Conservation (phyloP, 2,888 invertebrate species). For the Hirtodrosophila histrioides region DNA sequence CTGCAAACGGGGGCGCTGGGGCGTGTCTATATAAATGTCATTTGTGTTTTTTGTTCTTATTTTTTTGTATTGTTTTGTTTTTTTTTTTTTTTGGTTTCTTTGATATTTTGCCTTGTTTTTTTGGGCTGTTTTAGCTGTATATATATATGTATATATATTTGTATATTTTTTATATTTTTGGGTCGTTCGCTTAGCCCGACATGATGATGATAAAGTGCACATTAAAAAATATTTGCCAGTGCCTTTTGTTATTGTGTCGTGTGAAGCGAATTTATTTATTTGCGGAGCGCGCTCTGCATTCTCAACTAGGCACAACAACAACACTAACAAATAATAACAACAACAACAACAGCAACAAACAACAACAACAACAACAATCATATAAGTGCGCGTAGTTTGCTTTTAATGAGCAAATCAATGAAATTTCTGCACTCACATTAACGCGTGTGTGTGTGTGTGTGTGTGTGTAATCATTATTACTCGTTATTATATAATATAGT, state of each 20-base stretch:
- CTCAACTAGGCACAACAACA: constrained; percentile 24
- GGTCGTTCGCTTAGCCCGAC: constrained; percentile 53
- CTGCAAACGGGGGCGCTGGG: constrained; percentile 36
- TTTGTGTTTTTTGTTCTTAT: constrained; percentile 44
- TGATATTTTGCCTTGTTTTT: constrained; percentile 25
- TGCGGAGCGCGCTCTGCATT: constrained; percentile 55
- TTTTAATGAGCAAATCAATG: constrained; percentile 51
- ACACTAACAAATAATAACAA: not conserved
- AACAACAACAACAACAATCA: constrained; percentile 1
- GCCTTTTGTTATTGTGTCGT: constrained; percentile 46
- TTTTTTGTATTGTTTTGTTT: constrained; percentile 16
- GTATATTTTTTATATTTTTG: constrained; percentile 21
- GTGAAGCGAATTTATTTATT: constrained; percentile 59
- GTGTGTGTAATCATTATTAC: constrained; percentile 70
- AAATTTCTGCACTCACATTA: constrained; percentile 17
- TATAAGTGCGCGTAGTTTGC: constrained; percentile 37
- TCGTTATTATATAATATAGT: constrained; percentile 73
- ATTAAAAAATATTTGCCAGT: constrained; percentile 69
- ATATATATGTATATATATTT: not conserved
- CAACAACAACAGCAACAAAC: no score
- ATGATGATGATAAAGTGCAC: constrained; percentile 70
- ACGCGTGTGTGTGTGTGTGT: not conserved
- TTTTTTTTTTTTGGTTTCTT: constrained; percentile 32
- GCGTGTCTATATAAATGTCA: constrained; percentile 77
- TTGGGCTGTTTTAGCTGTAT: constrained; percentile 6